phyloP scores from a whole-genome alignment of 2,888 invertebrate species.

The Trachelus stipa region DNA sequence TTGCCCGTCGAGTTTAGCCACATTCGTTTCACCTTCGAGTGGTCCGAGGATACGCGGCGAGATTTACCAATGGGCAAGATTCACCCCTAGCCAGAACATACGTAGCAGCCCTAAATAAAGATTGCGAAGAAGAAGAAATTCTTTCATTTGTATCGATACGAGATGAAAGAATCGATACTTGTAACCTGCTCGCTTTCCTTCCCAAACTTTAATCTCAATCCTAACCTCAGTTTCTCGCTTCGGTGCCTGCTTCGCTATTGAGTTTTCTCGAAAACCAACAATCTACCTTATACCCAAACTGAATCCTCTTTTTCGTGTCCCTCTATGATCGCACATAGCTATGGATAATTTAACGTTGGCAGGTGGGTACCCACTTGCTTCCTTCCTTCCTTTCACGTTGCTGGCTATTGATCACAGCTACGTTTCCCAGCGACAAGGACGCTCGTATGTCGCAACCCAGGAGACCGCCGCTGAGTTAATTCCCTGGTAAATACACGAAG shows the following conservation, averaged over 20 bases:
- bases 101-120: background rate
- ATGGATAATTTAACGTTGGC: background rate
- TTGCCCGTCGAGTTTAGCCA: constrained; percentile 12
- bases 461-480: background rate
- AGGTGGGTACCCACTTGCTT: background rate
- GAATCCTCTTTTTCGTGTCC: no score
- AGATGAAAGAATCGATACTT: background rate
- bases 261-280: background rate
- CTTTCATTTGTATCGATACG: background rate
- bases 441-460: background rate
- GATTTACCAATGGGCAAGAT: background rate
- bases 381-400: background rate
- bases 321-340: background rate
- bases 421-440: background rate
- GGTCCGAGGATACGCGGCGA: background rate
- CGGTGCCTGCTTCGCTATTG: background rate
- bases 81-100: background rate
- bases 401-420: background rate
- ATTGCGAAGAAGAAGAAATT: background rate
- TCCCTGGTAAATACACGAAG: background rate
- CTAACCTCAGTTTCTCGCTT: background rate
- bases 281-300: no score
- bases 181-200: background rate
- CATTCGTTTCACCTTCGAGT: background rate
- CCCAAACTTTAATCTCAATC: background rate